Conservation (phyloP, 2,113 vertebrate species). For the Heliornis fulica region DNA sequence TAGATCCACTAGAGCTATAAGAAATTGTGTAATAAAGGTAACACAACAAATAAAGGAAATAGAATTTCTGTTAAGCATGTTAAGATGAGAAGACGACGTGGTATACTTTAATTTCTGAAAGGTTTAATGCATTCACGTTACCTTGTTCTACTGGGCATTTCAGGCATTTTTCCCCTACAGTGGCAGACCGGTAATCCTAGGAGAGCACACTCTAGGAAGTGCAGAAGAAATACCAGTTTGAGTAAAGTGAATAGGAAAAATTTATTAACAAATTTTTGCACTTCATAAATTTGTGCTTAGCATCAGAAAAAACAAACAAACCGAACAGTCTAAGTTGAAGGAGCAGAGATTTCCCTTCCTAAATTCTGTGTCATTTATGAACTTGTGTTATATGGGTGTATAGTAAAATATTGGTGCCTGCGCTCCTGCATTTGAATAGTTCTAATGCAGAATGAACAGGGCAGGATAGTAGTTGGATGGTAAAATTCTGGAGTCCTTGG, state of each 20-base stretch:
- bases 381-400: not conserved
- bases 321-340: too few relatives aligned
- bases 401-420: not conserved
- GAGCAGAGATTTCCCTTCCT: not conserved
- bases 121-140: not conserved
- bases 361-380: not conserved
- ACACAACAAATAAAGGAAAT: not conserved
- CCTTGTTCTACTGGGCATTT: not conserved
- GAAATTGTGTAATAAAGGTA: not conserved
- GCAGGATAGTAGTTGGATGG: not conserved
- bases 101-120: not conserved
- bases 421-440: not conserved
- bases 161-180: not conserved
- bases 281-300: not conserved
- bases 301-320: too few relatives aligned
- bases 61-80: not conserved
- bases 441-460: not conserved
- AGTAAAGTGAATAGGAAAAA: not conserved
- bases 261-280: not conserved
- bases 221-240: not conserved
- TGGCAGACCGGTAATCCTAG: not conserved
- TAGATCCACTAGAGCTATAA: not conserved
- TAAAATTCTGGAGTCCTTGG: not conserved
- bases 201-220: not conserved
- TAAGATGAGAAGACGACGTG: accelerated